Evolutionary conservation across 2,797 vertebrate genomes (phyloP), one percentile per base, ranked within the genome.

Genomic region (Gobio occitaniae): DNA sequence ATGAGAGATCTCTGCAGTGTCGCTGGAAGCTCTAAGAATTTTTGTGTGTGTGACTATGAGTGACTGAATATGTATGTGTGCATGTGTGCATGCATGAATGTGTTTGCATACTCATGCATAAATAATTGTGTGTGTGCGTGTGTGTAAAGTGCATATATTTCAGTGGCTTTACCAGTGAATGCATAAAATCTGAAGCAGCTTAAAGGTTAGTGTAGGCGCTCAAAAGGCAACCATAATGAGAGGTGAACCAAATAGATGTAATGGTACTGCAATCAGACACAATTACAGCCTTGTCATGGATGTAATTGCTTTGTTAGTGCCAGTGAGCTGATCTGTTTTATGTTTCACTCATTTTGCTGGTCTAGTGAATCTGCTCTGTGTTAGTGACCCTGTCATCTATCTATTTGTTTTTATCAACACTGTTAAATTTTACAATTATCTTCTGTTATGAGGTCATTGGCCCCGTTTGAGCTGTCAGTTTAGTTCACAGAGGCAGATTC

Each of bases 221-320:
- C 87, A 10, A 86, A 86, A 90, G 91, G 87, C 88, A 32, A 50
- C 56, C 87, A 89, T 92, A 93, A 94, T 91, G 92, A 94, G 92
- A 92, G 92, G 91, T 90, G 91, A 92, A 92, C 92, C 92, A 94
- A 93, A 94, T 92, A 91, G 90, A 90, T 87, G 89, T 87, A 88
- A 89, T 89, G 88, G 88, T 83, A 83, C 89, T 87, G 84, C 93
- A 94, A 94, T 95, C 93, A 93, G 93, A 93, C 93, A 91, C 93
- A 94, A 94, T 95, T 93, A 94, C 90, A 89, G 90, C 92, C 93
- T 94, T 91, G 94, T 94, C 94, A 94, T 90, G 93, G 92, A 92
- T 93, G 90, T 95, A 93, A 95, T 95, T 94, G 93, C 92, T 94
- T 92, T 92, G 93, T 93, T 93, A 90, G 90, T 87, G 88, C 86